Conservation (phyloP, 2,113 vertebrate species). For the Gnathonemus echidnorhynchus region DNA sequence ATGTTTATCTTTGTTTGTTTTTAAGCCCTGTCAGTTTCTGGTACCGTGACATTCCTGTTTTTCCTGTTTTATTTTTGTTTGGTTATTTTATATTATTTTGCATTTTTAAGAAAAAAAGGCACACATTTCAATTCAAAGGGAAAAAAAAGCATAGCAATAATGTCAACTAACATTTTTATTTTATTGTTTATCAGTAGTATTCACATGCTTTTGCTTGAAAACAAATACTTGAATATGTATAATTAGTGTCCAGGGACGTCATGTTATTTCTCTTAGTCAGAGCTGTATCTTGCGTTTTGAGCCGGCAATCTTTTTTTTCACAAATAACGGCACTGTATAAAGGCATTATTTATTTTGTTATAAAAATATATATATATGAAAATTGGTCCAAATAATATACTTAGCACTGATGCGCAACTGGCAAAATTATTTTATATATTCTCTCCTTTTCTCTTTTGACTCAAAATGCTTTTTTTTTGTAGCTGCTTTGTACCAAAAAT, state of each 20-base stretch:
- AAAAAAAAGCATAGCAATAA: constrained; percentile 69
- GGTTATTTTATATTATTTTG: constrained; percentile 54
- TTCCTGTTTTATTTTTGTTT: constrained; percentile 55
- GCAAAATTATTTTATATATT: constrained; percentile 78
- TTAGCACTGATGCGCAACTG: constrained; percentile 71
- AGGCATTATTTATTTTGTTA: constrained; percentile 91
- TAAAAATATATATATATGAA: constrained; percentile 83
- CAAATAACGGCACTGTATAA: constrained; percentile 82
- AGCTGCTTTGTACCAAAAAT: constrained; percentile 85
- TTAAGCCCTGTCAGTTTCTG: constrained; percentile 57
- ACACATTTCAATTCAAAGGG: constrained; percentile 71
- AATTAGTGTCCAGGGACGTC: constrained; percentile 73
- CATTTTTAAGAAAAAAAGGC: constrained; percentile 62
- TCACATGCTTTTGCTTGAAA: constrained; percentile 77
- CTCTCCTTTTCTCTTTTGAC: constrained; percentile 71
- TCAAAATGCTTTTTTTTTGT: constrained; percentile 81
- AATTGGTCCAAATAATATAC: constrained; percentile 76
- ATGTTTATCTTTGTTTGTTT: constrained; percentile 25
- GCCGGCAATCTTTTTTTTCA: constrained; percentile 83
- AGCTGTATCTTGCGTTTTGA: constrained; percentile 93
- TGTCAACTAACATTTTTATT: constrained; percentile 73
- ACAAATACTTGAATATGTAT: constrained; percentile 74
- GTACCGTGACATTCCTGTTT: constrained; percentile 72
- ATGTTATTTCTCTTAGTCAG: constrained; percentile 79
- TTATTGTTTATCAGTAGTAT: constrained; percentile 78